Percentiles rank a stretch among this genome's conserved stretches.
Evolutionary conservation across 2,113 vertebrate genomes (phyloP).

Genomic region (Panthera leo): DNA sequence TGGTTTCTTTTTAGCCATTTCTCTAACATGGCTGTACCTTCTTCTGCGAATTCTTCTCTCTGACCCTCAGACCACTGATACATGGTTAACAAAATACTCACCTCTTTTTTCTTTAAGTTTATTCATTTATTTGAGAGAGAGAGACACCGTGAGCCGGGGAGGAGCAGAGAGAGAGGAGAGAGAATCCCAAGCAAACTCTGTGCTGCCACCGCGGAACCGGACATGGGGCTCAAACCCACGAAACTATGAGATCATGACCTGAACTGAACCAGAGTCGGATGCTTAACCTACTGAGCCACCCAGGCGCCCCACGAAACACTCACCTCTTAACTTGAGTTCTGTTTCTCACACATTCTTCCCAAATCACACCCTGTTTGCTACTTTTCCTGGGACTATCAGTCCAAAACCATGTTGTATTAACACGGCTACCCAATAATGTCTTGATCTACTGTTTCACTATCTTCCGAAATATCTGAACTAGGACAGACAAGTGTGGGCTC

Average conservation of each 20-base stretch:
- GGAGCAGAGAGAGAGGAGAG: too few species aligned
- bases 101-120: not conserved
- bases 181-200: too few species aligned
- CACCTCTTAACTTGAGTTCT: not conserved
- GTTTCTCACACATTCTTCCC: not conserved
- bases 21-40: not conserved
- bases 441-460: not conserved
- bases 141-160: too few species aligned
- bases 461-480: not conserved
- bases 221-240: too few species aligned
- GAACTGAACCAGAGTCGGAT: too few species aligned
- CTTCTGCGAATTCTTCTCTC: not conserved
- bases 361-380: conserved; percentile 18
- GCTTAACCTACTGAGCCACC: too few species aligned
- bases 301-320: not conserved
- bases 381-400: conserved; percentile 27
- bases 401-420: not conserved
- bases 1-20: not conserved
- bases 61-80: not conserved
- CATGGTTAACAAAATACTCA: not conserved
- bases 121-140: too few species aligned
- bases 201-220: too few species aligned
- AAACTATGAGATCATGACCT: too few species aligned
- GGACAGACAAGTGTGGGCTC: not conserved
- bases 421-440: not conserved